phyloP scores from a whole-genome alignment of 2,113 vertebrate genomes.

The Microcebus ravelobensis region DNA sequence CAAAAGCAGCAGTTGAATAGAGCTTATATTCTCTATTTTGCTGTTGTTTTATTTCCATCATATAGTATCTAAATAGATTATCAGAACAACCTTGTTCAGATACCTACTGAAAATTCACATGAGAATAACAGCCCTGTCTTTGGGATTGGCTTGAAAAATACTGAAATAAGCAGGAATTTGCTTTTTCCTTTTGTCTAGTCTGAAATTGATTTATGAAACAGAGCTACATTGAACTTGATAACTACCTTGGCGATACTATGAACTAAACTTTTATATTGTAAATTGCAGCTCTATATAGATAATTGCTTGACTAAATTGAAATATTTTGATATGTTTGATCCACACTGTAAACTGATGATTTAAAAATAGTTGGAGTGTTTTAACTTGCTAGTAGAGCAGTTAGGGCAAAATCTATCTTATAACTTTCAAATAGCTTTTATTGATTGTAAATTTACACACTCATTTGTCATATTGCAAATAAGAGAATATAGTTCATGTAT shows the following conservation, averaged over 20 bases:
- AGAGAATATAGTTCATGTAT: background rate
- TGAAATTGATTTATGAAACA: conserved; percentile 39
- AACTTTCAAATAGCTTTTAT: conserved; percentile 13
- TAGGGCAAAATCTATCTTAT: background rate
- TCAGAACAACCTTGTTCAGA: background rate
- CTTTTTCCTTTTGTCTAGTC: conserved; percentile 31
- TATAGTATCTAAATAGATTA: background rate
- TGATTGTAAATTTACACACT: conserved; percentile 15
- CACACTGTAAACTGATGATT: background rate
- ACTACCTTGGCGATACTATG: conserved; percentile 13
- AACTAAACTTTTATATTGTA: background rate
- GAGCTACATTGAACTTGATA: conserved; percentile 7
- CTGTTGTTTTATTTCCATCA: background rate
- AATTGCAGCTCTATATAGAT: background rate
- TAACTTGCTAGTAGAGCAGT: background rate
- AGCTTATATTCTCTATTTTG: background rate
- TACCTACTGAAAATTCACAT: background rate
- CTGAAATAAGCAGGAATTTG: background rate
- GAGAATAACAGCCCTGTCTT: background rate
- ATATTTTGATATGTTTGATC: background rate
- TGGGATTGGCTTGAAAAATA: background rate
- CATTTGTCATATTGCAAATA: conserved; percentile 49
- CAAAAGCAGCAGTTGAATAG: background rate
- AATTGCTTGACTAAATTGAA: conserved; percentile 20
- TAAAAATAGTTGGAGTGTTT: conserved; percentile 6